phyloP scores from a whole-genome alignment of 2,888 invertebrate species.

The Schizotus pectinicornis region DNA sequence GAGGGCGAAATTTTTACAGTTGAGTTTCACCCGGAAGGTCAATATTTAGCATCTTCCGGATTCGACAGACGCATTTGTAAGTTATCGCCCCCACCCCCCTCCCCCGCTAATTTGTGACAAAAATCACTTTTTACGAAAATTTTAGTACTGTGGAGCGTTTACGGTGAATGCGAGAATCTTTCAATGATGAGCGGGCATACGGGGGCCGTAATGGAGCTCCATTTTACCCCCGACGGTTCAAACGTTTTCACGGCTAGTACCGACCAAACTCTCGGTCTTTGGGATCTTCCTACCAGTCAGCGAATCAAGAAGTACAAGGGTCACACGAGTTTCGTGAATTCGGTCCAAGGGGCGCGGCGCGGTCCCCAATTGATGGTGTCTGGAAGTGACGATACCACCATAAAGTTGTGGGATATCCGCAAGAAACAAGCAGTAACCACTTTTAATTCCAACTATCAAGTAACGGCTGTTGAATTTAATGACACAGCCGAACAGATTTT shows the following conservation, averaged over 20 bases:
- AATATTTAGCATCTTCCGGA: conserved; percentile 91
- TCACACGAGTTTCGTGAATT: conserved; percentile 78
- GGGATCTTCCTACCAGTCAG: conserved; percentile 91
- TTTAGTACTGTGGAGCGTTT: conserved; percentile 93
- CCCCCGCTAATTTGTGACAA: too few relatives aligned
- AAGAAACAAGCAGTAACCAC: conserved; percentile 80
- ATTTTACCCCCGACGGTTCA: conserved; percentile 84
- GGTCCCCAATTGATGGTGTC: conserved; percentile 92
- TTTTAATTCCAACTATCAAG: conserved; percentile 74
- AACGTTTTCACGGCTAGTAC: conserved; percentile 90
- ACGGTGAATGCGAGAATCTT: conserved; percentile 97
- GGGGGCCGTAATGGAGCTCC: conserved; percentile 93
- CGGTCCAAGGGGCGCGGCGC: conserved; percentile 78
- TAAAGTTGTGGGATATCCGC: conserved; percentile 92
- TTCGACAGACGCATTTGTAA: conserved; percentile 95
- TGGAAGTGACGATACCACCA: conserved; percentile 93
- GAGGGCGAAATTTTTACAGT: conserved; percentile 94
- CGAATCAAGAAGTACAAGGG: conserved; percentile 91
- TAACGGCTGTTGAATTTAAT: conserved; percentile 90
- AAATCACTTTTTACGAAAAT: neutral
- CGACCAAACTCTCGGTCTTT: conserved; percentile 92
- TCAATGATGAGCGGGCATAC: conserved; percentile 93
- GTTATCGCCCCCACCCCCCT: conserved; percentile 55
- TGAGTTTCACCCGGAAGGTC: conserved; percentile 96
- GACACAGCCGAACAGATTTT: conserved; percentile 96